phyloP scores from a whole-genome alignment of 2,113 vertebrate genomes.

The Anolis carolinensis region DNA sequence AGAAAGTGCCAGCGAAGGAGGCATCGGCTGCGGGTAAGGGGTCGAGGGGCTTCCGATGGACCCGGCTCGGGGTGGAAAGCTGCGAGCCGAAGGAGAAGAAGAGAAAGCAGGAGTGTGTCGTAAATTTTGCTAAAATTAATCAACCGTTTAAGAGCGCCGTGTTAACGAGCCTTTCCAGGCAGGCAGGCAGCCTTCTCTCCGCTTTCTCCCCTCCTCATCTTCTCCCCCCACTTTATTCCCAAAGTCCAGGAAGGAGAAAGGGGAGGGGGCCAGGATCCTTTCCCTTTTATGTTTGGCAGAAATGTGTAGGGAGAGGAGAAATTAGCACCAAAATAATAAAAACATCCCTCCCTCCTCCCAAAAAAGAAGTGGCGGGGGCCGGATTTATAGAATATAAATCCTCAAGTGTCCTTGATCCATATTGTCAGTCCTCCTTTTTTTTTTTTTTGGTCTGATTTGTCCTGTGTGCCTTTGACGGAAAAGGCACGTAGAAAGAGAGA shows the following conservation, averaged over 20 bases:
- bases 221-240: slow-evolving; percentile 60
- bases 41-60: neutral
- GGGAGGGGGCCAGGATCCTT: too few relatives aligned
- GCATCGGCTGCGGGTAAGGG: neutral
- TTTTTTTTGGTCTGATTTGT: slow-evolving; percentile 84
- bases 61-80: slow-evolving; percentile 34
- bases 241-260: slow-evolving; percentile 48
- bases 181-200: slow-evolving; percentile 82
- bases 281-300: too few relatives aligned
- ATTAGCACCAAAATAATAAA: slow-evolving; percentile 80
- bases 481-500: slow-evolving; percentile 78
- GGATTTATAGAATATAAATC: slow-evolving; percentile 75
- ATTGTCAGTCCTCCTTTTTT: slow-evolving; percentile 71
- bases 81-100: slow-evolving; percentile 55
- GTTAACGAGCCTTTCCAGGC: slow-evolving; percentile 89
- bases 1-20: neutral
- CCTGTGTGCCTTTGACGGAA: slow-evolving; percentile 90
- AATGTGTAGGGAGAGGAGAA: slow-evolving; percentile 47
- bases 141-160: slow-evolving; percentile 93
- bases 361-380: slow-evolving; percentile 47
- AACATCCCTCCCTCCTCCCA: neutral
- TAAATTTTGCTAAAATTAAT: slow-evolving; percentile 95
- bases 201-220: slow-evolving; percentile 32
- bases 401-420: slow-evolving; percentile 76
- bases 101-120: slow-evolving; percentile 59